These are phyloP conservation scores for Acipenser oxyrinchus DNA, from an alignment of 2,797 vertebrate species.

Conservation along the genomic window DNA sequence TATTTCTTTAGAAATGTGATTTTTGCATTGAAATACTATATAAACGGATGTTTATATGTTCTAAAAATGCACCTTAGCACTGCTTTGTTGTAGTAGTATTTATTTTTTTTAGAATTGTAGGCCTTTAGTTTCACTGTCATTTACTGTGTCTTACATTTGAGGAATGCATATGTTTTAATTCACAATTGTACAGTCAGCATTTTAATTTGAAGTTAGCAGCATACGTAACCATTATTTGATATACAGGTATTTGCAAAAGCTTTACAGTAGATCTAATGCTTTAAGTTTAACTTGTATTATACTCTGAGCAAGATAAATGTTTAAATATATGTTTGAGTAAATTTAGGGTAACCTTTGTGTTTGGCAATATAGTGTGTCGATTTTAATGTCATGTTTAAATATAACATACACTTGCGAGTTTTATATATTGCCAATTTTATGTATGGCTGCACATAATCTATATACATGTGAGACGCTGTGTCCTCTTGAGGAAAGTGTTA, in stretches of 20 bases:
- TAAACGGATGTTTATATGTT: too few species aligned
- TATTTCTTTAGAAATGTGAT: slow-evolving; percentile 29
- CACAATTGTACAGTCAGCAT: slow-evolving; percentile 23
- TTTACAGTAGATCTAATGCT: slow-evolving; percentile 19
- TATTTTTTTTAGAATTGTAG: not conserved
- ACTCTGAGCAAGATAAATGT: slow-evolving; percentile 39
- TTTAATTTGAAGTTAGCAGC: slow-evolving; percentile 35
- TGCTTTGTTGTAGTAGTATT: slow-evolving; percentile 23
- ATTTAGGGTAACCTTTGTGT: slow-evolving; percentile 25
- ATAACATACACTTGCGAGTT: slow-evolving; percentile 55
- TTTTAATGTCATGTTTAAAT: slow-evolving; percentile 34
- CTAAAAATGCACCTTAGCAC: too few species aligned
- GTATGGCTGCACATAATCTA: slow-evolving; percentile 44
- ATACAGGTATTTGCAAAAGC: slow-evolving; percentile 30
- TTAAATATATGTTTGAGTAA: slow-evolving; percentile 18
- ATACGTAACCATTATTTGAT: slow-evolving; percentile 22
- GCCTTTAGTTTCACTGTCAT: slow-evolving; percentile 29
- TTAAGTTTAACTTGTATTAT: slow-evolving; percentile 53
- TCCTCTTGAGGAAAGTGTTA: slow-evolving; percentile 78
- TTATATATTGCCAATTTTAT: slow-evolving; percentile 28
- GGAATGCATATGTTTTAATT: slow-evolving; percentile 5
- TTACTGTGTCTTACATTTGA: slow-evolving; percentile 29
- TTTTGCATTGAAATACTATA: too few species aligned
- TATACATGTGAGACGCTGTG: slow-evolving; percentile 75
- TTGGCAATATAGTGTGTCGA: slow-evolving; percentile 35